Base-by-base conservation (phyloP, 2,888 invertebrate genomes). In the Nephrotoma guestfalica region DNA sequence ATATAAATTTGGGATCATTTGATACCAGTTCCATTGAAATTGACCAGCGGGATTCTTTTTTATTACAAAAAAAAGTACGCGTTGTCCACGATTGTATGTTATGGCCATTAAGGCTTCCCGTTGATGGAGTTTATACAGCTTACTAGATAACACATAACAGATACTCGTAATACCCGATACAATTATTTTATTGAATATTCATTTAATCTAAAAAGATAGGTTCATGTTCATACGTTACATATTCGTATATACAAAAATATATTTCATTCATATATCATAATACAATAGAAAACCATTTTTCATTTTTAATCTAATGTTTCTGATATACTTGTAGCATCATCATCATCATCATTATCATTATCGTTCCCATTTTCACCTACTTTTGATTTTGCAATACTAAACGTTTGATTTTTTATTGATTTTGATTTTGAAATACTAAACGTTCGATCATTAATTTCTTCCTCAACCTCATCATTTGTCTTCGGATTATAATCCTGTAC, bases 261-360 rank as follows among this genome's bases (percentile, higher is more conserved):
- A 71, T 71, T 71, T 71, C 71, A 71, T 71, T 71, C 71, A 71
- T 30, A 71, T 47, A 47, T 47, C 30, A 43, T 47, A 13, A 47
- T 71, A 71, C 71, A 71, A 71, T 71, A 30, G 30, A 71, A 71
- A 71, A 71, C 71, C 71, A 71, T 71, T 71, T 71, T 71, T 71
- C 71, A 71, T 71, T 71, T 71, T 84, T 84, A 84, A 84, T 84
- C 84, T 84, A 84, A 84, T 41, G 84, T 41, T 84, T 84, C 84
- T 41, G 84, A 84, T 41, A 84, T 84, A 84, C 84, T 84, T 41
- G 84, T 84, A 41, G n/a, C 84, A 84, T 84, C 84, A 84, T 42
- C 42, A 84, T 84, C 84, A 84, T 42, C 41, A 84, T 84, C 42
- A 41, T 47, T 11, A 47, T 11, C n/a, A 13, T 84, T 41, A 41